A percentile compares a stretch with the other conserved stretches of the same genome.
These are phyloP conservation scores for Nowickia ferox DNA, from an alignment of 2,888 invertebrate species.

Conservation along the genomic window DNA sequence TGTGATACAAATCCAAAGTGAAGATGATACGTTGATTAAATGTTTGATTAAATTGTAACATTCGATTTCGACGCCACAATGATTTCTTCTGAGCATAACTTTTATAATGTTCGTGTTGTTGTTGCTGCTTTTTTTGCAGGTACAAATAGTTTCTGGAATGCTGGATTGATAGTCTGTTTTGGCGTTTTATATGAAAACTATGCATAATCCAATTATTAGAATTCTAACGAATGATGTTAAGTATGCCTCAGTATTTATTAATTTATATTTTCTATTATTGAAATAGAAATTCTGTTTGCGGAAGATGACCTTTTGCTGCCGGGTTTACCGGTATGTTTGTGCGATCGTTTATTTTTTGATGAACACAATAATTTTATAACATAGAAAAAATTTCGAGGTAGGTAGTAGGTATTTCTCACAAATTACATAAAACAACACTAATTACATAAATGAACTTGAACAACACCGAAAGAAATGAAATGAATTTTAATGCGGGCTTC, in stretches of 20 bases:
- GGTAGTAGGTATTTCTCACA: neutral
- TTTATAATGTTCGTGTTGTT: constrained; percentile 5
- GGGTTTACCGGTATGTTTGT: neutral
- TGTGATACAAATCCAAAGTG: constrained; percentile 77
- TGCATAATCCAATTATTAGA: constrained; percentile 80
- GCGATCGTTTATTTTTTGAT: neutral
- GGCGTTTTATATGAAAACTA: constrained; percentile 75
- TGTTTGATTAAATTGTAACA: constrained; percentile 74
- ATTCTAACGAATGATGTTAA: constrained; percentile 1
- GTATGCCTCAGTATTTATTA: neutral
- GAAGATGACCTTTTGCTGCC: neutral
- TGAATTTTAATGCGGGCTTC: constrained; percentile 40
- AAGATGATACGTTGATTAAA: constrained; percentile 76
- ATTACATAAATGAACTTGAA: neutral
- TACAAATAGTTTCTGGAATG: constrained; percentile 12
- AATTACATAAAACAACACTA: neutral
- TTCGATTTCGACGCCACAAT: constrained; percentile 39
- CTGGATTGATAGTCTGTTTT: constrained; percentile 47
- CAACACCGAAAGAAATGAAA: neutral
- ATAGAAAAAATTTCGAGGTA: neutral
- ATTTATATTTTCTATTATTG: neutral
- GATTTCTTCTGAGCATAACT: neutral
- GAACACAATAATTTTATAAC: neutral
- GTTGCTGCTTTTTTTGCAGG: constrained; percentile 12
- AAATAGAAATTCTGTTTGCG: constrained; percentile 10